Evolutionary conservation across 2,113 vertebrate genomes (phyloP), one percentile per base, ranked within the genome.

Genomic region (Nerophis lumbriciformis): DNA sequence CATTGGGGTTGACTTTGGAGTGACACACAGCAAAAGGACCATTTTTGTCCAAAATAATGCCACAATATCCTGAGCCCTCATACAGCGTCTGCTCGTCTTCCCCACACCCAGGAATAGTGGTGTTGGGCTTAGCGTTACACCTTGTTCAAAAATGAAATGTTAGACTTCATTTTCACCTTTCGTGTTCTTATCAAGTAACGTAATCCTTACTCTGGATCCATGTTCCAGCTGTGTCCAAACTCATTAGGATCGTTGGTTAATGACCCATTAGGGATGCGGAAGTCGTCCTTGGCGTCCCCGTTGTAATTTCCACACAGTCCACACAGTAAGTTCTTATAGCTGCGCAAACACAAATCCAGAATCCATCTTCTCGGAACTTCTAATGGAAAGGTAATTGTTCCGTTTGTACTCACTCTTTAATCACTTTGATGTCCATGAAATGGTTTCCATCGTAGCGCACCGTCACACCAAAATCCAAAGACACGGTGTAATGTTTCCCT

Each of bases 201-300:
- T 9, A 48, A 12, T 42, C 66, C 87, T 90, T 48, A 91, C 90
- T 83, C 61, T 48, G 85, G 67, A 59, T 90, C 80, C 6, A 75
- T 81, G 65, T 87, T 88, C 91, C 91, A 91, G 78, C 91, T 91
- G 83, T 91, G 70, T 50, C 90, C 91, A 75, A 92, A 92, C 0
- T 89, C 84, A 49, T 81, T 85, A 7, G 75, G 63, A 38, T 48
- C 72, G 51, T 7, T 69, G 48, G 87, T 82, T 59, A 88, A 65
- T 6, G 68, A 71, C 50, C 91, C 90, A 54, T 78, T 63, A 3
- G 90, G 86, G 19, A 82, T 90, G 19, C 84, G 83, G 85, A 90
- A 90, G 67, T 91, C 90, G 57, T 90, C 82, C 19, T 77, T 71
- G 19, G 73, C 1, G 21, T 88, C 51, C 63, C 68, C 74, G 53